A percentile compares a stretch with the other conserved stretches of the same genome.
phyloP scores from a whole-genome alignment of 2,888 invertebrate genomes.

The Pogonocherus hispidulus region DNA sequence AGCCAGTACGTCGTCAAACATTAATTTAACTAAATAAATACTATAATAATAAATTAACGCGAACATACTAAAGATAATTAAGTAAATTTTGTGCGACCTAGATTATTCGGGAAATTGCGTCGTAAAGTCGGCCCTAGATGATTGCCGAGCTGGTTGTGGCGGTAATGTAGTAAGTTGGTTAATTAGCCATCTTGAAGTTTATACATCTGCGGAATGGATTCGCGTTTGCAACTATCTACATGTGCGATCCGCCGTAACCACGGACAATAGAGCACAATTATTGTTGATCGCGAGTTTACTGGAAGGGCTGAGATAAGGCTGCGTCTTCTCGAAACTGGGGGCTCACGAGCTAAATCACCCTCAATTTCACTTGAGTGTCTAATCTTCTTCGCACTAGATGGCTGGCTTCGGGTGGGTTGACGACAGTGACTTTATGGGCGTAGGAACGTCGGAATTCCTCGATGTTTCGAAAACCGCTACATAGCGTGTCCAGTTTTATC shows the following conservation, averaged over 20 bases:
- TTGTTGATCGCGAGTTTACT: conserved; percentile 58
- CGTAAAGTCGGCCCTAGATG: conserved; percentile 39
- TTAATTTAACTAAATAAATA: conserved; percentile 38
- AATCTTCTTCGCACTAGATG: conserved; percentile 44
- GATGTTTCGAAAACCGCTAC: too few species aligned
- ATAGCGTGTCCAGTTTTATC: too few species aligned
- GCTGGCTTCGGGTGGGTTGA: not conserved
- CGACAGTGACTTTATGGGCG: too few species aligned
- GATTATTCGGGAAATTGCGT: conserved; percentile 44
- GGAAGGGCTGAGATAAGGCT: conserved; percentile 57
- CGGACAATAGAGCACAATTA: conserved; percentile 56
- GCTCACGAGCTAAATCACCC: conserved; percentile 55
- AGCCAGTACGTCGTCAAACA: conserved; percentile 35
- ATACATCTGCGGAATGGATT: conserved; percentile 40
- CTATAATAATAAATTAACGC: conserved; percentile 45
- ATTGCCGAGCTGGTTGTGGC: conserved; percentile 42
- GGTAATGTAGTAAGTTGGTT: conserved; percentile 46
- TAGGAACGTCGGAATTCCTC: too few species aligned
- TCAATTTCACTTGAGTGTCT: conserved; percentile 57
- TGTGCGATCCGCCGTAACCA: conserved; percentile 55
- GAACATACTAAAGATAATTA: conserved; percentile 46
- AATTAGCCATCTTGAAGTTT: conserved; percentile 49
- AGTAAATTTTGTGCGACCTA: conserved; percentile 45
- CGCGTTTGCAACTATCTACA: conserved; percentile 47
- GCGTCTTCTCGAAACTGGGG: conserved; percentile 53